Conservation (phyloP, 2,888 invertebrate genomes). For the Brenthis hecate region DNA sequence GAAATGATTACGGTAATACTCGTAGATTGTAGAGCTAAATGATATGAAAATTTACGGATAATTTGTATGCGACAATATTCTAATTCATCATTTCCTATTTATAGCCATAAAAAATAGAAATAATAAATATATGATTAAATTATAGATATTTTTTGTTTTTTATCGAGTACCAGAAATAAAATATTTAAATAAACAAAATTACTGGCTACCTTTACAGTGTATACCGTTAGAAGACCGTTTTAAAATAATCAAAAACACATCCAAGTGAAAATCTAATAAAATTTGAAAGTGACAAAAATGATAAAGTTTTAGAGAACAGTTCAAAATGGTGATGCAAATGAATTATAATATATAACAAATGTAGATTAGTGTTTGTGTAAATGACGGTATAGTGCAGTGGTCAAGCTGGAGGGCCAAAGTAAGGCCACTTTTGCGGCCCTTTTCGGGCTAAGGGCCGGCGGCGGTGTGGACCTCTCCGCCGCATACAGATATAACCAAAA, state of each 20-base stretch:
- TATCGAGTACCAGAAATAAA: too few species aligned
- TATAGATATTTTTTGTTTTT: too few species aligned
- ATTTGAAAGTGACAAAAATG: constrained; percentile 39
- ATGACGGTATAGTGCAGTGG: constrained; percentile 56
- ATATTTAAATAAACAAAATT: too few species aligned
- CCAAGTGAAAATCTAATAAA: background rate
- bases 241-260: too few species aligned
- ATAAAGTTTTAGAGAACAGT: constrained; percentile 21
- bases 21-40: background rate
- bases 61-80: too few species aligned
- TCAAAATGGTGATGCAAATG: background rate
- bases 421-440: constrained; percentile 86
- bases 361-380: constrained; percentile 24
- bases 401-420: constrained; percentile 85
- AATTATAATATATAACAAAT: background rate
- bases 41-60: too few species aligned
- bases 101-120: too few species aligned
- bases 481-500: constrained; percentile 98
- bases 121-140: too few species aligned
- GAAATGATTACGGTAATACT: background rate
- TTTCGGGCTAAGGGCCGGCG: constrained; percentile 84
- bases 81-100: too few species aligned
- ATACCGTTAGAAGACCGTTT: too few species aligned
- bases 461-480: constrained; percentile 94
- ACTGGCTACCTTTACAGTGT: too few species aligned